Evolutionary conservation across 2,797 vertebrate genomes (phyloP).

Genomic region (Hirundo rustica): DNA sequence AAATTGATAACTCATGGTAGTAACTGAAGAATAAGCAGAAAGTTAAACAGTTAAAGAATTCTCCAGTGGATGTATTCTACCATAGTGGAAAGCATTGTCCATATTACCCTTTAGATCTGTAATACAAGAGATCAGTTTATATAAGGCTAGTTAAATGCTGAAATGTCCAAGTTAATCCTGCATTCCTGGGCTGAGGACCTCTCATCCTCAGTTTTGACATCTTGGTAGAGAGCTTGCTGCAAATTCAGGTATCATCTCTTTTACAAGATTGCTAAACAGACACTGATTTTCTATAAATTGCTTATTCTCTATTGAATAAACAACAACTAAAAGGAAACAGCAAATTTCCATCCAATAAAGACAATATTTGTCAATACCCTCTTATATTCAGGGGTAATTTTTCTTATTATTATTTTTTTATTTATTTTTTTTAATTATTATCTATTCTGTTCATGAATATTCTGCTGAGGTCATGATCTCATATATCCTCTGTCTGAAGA

Average conservation of each 20-base stretch:
- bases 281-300: not conserved
- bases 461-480: not conserved
- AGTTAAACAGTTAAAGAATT: not conserved
- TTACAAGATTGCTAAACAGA: not conserved
- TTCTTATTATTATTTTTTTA: not conserved
- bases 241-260: not conserved
- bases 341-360: not conserved
- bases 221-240: not conserved
- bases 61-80: not conserved
- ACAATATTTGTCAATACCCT: not conserved
- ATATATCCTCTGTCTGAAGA: not conserved
- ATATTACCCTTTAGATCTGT: not conserved
- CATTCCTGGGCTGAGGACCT: not conserved
- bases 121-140: not conserved
- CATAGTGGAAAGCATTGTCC: not conserved
- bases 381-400: not conserved
- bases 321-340: not conserved
- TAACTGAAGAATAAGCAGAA: not conserved
- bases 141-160: not conserved
- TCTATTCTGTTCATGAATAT: not conserved
- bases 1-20: not conserved
- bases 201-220: not conserved
- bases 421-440: not conserved
- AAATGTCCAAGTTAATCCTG: not conserved
- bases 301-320: not conserved